A percentile compares a stretch with the other conserved stretches of the same genome.
Conservation (phyloP, 2,797 vertebrate genomes). For the Zenarchopterus dispar region DNA sequence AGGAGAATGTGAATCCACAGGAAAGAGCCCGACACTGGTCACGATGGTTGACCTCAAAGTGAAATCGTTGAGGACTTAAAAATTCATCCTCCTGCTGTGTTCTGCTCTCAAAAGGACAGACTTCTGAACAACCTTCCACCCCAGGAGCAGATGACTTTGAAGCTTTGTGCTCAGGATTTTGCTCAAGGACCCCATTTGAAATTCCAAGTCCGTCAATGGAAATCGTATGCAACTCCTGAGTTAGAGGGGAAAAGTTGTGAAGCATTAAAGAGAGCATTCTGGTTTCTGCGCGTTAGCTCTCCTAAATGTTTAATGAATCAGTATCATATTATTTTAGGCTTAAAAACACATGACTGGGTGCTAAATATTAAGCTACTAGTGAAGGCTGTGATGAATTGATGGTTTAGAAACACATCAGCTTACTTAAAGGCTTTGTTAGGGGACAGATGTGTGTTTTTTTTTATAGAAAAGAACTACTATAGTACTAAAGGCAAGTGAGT, state of each 20-base stretch:
- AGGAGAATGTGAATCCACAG: slow-evolving; percentile 34
- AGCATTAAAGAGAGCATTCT: too few relatives aligned
- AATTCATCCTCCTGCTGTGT: slow-evolving; percentile 36
- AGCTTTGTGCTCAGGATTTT: slow-evolving; percentile 9
- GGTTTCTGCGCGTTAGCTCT: too few relatives aligned
- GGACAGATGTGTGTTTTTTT: too few relatives aligned
- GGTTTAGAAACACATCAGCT: too few relatives aligned
- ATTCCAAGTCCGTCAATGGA: not conserved
- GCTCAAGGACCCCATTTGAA: slow-evolving; percentile 11
- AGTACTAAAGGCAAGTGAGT: too few relatives aligned
- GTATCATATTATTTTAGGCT: too few relatives aligned
- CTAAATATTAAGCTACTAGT: too few relatives aligned
- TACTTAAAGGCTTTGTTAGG: too few relatives aligned
- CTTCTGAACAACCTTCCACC: slow-evolving; percentile 6
- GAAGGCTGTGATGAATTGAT: too few relatives aligned
- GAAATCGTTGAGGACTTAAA: slow-evolving; percentile 35
- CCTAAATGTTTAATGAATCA: too few relatives aligned
- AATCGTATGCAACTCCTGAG: not conserved
- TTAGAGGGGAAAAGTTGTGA: not conserved
- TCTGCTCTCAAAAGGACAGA: slow-evolving; percentile 22
- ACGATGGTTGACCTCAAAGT: slow-evolving; percentile 43
- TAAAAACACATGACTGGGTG: too few relatives aligned
- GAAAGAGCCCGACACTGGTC: slow-evolving; percentile 24
- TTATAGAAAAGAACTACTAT: too few relatives aligned
- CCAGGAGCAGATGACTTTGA: slow-evolving; percentile 26